Base-by-base conservation (phyloP, 2,888 invertebrate genomes). In the Sminthurinus aureus region DNA sequence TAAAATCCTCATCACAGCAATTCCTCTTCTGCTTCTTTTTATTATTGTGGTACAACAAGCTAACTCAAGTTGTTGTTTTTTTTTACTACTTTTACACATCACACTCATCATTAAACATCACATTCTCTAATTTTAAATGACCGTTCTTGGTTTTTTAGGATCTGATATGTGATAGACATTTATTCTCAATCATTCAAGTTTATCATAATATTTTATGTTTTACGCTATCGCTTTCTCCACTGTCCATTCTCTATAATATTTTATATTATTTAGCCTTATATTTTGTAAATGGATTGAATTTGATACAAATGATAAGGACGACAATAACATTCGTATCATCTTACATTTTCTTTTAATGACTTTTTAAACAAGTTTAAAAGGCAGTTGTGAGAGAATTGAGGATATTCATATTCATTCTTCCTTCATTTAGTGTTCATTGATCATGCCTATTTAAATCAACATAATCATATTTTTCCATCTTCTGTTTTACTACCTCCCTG, bases 1-100 rank as follows among this genome's bases (percentile, higher is more conserved):
- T 73, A 73, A 73, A 24, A 73, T 15, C 20, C 73, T 73, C 73
- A 38, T 73, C 73, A 73, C 38, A 38, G 38, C 38, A 38, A 38
- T 38, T 38, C 38, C 6, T 38, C 38, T 38, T 38, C 6, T 4
- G 6, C 38, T 73, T 73, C 2, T 58, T 58, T 6, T 58, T 58
- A 58, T 58, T 18, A 58, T 58, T 58, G 9, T 58, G n/a, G n/a
- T 58, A 58, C 58, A 11, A 52, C 52, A 8, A 52, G 8, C 52
- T 13, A 13, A 11, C 8, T 52, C 8, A 13, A 52, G 52, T 52
- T 58, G 58, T 58, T 58, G 58, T 58, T 58, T 2, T 9, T 58
- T 13, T 58, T 18, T 18, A 58, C 13, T 18, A 58, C 13, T 18
- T 58, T 15, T 58, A 58, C 58, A 58, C 58, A 38, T 38, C 3